Percentiles rank a stretch among this genome's conserved stretches.
Evolutionary conservation across 35 echinoderm and acorn worm genomes (phyloP).

Genomic region (Hemicentrotus pulcherrimus): DNA sequence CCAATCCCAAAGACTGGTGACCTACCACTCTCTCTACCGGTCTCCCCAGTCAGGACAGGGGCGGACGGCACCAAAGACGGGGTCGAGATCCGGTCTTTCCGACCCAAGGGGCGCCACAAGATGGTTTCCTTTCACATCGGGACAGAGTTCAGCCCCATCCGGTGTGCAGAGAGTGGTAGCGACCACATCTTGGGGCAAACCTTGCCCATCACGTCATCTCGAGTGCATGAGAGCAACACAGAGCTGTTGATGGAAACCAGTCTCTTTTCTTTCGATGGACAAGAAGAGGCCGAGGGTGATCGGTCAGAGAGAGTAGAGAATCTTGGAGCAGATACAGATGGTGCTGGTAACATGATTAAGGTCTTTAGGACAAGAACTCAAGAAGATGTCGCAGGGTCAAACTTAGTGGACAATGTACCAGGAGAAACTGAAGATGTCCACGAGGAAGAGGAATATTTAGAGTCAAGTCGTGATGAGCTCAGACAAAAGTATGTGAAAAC

Average conservation of each 20-base stretch:
- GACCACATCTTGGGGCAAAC: not conserved
- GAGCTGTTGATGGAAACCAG: slow-evolving; percentile 45
- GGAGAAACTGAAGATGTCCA: not conserved
- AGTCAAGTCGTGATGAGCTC: not conserved
- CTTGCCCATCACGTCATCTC: slow-evolving; percentile 30
- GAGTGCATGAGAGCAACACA: slow-evolving; percentile 36
- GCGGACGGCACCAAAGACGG: not conserved
- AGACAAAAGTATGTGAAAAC: not conserved
- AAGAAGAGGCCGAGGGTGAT: not conserved
- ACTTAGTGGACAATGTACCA: not conserved
- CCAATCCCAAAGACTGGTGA: slow-evolving; percentile 46
- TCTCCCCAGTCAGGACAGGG: not conserved
- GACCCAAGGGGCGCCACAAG: slow-evolving; percentile 3
- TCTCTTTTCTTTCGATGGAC: not conserved
- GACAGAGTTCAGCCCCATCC: slow-evolving; percentile 36
- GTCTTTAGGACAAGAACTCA: not conserved
- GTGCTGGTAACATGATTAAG: too few species aligned
- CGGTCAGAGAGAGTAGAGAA: not conserved
- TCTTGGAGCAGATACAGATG: not conserved
- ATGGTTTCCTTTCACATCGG: slow-evolving; percentile 41
- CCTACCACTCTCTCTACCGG: not conserved
- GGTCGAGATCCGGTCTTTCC: not conserved
- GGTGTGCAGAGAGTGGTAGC: not conserved
- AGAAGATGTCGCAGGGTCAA: not conserved
- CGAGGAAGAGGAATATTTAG: not conserved